Evolutionary conservation across 2,797 vertebrate species (phyloP), one percentile per base, ranked within the genome.

Genomic region (Lithobates sylvaticus): DNA sequence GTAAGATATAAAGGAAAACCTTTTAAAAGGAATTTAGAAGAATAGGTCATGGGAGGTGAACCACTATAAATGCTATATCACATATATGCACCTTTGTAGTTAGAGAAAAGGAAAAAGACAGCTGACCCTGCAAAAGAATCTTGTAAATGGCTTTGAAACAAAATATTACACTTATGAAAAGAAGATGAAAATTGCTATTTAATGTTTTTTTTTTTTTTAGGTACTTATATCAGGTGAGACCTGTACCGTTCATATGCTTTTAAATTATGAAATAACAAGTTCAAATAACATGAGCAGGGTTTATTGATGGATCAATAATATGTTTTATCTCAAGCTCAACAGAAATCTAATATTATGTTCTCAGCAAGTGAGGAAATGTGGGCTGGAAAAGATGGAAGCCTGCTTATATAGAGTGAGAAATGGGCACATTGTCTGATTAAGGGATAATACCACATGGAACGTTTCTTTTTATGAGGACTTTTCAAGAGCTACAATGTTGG

Each of bases 21-120:
- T 67, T 72, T 26, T 65, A 79, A 85, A 78, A 42, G 67, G 75
- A 84, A 78, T 85, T 44, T 78, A 42, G 44, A 75, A 74, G 58
- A 27, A 80, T 3, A 32, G 84, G 77, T 85, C 54, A 72, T 50
- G 47, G 23, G 39, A 80, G 78, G 78, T 85, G 70, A 85, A 36
- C 27, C 39, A 42, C 39, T 18, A 64, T 42, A 71, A 85, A 80
- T 58, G 34, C 42, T 10, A 16, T 58, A 74, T 64, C 27, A 47
- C 34, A 79, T 85, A 78, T 68, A 84, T 72, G 72, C 47, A 34
- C 54, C 16, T n/a, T 16, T 47, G 15, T 16, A 36, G 78, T 78
- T 78, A 78, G 64, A 78, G 26, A 64, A 61, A 13, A 27, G 10
- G 26, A 29, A 84, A 82, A 70, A 72, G 36, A 26, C 10, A 78